phyloP scores from a whole-genome alignment of 2,888 invertebrate genomes.

The Encarsia formosa region DNA sequence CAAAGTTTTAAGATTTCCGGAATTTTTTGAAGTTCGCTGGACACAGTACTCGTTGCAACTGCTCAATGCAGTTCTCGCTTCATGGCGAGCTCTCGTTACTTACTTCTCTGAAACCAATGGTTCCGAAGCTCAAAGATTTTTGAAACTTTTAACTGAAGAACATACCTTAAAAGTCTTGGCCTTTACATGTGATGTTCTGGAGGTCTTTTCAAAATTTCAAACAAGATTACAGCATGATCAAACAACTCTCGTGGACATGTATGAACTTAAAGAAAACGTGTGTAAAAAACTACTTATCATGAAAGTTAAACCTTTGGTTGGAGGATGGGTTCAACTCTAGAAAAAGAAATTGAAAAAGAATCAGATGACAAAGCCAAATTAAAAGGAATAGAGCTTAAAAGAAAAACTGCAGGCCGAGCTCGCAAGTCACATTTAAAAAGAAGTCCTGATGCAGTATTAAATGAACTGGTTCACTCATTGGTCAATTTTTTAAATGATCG shows the following conservation, averaged over 20 bases:
- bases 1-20: not conserved
- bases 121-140: not conserved
- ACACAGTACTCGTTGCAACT: not conserved
- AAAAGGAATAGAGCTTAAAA: not conserved
- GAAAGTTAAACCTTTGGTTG: too few relatives aligned
- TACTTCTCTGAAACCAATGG: not conserved
- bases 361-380: not conserved
- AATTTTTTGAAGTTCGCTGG: not conserved
- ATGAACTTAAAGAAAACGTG: too few relatives aligned
- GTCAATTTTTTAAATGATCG: not conserved
- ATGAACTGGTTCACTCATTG: not conserved
- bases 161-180: not conserved
- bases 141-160: not conserved
- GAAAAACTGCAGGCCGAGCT: not conserved
- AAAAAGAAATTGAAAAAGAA: not conserved
- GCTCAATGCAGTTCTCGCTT: not conserved
- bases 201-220: not conserved
- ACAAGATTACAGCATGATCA: too few relatives aligned
- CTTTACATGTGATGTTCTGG: not conserved
- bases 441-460: not conserved
- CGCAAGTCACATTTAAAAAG: conserved; percentile 1
- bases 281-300: too few relatives aligned
- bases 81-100: not conserved
- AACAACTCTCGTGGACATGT: too few relatives aligned
- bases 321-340: too few relatives aligned